Evolutionary conservation across 2,888 invertebrate species (phyloP).

Genomic region (Polia nebulosa): DNA sequence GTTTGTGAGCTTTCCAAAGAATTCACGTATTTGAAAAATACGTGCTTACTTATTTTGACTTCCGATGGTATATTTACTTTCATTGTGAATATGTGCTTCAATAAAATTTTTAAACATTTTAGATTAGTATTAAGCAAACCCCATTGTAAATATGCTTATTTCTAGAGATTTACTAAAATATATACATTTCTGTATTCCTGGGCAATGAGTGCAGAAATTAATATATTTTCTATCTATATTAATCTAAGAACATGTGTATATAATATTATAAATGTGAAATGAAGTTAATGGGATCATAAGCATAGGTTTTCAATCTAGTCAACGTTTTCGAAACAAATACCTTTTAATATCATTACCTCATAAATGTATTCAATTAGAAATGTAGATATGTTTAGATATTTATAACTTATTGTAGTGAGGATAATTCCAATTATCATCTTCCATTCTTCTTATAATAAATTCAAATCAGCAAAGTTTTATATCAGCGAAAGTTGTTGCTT

Average conservation of each 20-base stretch:
- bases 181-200: conserved; percentile 83
- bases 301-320: conserved; percentile 56
- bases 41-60: conserved; percentile 4
- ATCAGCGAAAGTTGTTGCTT: conserved; percentile 27
- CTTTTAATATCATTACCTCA: conserved; percentile 22
- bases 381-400: conserved; percentile 32
- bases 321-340: conserved; percentile 32
- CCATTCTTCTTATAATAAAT: conserved; percentile 12
- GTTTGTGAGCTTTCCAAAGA: conserved; percentile 24
- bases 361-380: conserved; percentile 28
- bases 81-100: conserved; percentile 31
- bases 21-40: conserved; percentile 17
- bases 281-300: conserved; percentile 65
- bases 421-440: conserved; percentile 6
- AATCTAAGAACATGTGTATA: conserved; percentile 42
- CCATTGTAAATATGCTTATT: conserved; percentile 68
- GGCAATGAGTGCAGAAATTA: conserved; percentile 88
- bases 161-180: conserved; percentile 47
- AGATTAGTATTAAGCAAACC: conserved; percentile 70
- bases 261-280: conserved; percentile 48
- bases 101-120: conserved; percentile 15
- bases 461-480: conserved; percentile 2
- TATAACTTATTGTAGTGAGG: conserved; percentile 4
- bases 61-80: conserved; percentile 47
- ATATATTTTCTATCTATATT: conserved; percentile 38